Conservation (phyloP, 2,888 invertebrate species). For the Habroteleia sp. region DNA sequence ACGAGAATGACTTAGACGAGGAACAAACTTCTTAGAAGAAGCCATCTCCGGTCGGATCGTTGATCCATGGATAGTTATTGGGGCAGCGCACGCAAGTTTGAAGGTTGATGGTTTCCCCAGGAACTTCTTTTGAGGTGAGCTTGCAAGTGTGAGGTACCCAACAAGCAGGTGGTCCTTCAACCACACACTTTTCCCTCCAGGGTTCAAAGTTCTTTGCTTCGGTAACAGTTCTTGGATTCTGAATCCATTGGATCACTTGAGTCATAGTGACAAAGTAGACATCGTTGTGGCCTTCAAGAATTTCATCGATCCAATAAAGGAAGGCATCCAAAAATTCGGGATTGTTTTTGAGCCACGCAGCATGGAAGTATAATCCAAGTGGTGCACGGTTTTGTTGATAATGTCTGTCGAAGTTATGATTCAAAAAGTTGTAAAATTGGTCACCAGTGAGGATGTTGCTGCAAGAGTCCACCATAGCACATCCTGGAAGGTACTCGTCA, state of each 20-base stretch:
- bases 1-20: slow-evolving; percentile 62
- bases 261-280: slow-evolving; percentile 98
- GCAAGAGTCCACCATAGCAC: slow-evolving; percentile 97
- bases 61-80: slow-evolving; percentile 96
- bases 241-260: slow-evolving; percentile 98
- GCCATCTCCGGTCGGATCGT: slow-evolving; percentile 94
- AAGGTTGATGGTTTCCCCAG: slow-evolving; percentile 95
- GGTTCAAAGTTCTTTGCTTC: slow-evolving; percentile 96
- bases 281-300: slow-evolving; percentile 91
- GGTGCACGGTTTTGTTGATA: slow-evolving; percentile 95
- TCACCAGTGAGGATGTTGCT: slow-evolving; percentile 95
- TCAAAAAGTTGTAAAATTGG: slow-evolving; percentile 96
- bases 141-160: slow-evolving; percentile 96
- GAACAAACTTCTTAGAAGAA: slow-evolving; percentile 86
- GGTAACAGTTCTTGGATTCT: slow-evolving; percentile 91
- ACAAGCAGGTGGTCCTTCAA: slow-evolving; percentile 91
- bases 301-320: slow-evolving; percentile 96
- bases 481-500: slow-evolving; percentile 94
- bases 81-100: slow-evolving; percentile 97
- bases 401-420: slow-evolving; percentile 95
- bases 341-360: slow-evolving; percentile 95
- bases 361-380: slow-evolving; percentile 94
- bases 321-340: slow-evolving; percentile 96
- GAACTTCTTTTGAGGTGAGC: slow-evolving; percentile 94
- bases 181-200: slow-evolving; percentile 96